phyloP scores from a whole-genome alignment of 2,113 vertebrate genomes.

The Psettodes erumei region DNA sequence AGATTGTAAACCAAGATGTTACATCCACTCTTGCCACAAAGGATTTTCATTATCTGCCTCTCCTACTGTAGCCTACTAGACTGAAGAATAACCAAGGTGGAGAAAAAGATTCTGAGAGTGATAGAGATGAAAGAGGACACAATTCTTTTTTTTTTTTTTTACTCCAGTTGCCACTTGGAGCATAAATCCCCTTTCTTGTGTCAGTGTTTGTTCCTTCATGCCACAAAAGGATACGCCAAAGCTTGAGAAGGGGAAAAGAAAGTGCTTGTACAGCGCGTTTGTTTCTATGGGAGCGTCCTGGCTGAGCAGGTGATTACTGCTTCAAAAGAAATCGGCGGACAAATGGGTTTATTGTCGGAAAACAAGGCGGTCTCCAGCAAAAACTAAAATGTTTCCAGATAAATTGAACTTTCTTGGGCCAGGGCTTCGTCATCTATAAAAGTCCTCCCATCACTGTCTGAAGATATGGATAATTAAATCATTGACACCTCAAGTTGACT shows the following conservation, averaged over 20 bases:
- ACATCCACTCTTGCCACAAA: constrained; percentile 15
- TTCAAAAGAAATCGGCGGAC: background rate
- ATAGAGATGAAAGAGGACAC: constrained; percentile 21
- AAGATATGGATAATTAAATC: constrained; percentile 67
- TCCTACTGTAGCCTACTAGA: constrained; percentile 1
- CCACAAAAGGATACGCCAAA: background rate
- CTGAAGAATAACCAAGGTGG: constrained; percentile 19
- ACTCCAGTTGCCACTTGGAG: background rate
- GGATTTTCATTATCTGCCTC: constrained; percentile 23
- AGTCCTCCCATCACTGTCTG: constrained; percentile 57
- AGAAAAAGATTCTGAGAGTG: constrained; percentile 12
- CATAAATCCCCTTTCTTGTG: constrained; percentile 15
- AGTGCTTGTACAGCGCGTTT: background rate
- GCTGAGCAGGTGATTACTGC: constrained; percentile 25
- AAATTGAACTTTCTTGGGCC: constrained; percentile 50
- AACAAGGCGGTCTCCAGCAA: background rate
- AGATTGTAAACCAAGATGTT: constrained; percentile 37
- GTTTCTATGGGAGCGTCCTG: background rate
- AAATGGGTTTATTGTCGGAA: constrained; percentile 33
- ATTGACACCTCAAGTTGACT: constrained; percentile 59
- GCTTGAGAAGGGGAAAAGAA: background rate
- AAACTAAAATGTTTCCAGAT: constrained; percentile 55
- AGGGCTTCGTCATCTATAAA: constrained; percentile 42
- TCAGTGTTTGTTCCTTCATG: constrained; percentile 25
- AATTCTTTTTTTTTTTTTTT: constrained; percentile 22